These are phyloP conservation scores for Struthidea cinerea DNA, from an alignment of 2,113 vertebrate species.

Conservation along the genomic window DNA sequence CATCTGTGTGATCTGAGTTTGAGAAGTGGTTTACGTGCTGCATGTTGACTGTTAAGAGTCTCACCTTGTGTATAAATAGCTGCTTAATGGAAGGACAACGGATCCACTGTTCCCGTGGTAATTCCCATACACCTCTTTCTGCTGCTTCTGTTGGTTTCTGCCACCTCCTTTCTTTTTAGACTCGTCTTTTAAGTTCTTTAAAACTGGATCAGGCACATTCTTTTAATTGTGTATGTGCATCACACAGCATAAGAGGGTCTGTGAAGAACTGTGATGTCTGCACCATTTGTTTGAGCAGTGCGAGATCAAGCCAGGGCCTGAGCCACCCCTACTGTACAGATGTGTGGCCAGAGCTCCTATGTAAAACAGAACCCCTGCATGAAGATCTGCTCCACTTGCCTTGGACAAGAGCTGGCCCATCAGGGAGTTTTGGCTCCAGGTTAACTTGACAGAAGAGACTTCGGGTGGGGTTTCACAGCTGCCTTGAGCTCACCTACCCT, in stretches of 20 bases:
- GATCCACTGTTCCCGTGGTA: rapidly evolving
- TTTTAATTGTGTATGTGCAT: not conserved
- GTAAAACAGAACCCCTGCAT: not conserved
- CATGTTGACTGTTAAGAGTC: not conserved
- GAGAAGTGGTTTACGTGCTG: not conserved
- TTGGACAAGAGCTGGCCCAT: not conserved
- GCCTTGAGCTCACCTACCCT: not conserved
- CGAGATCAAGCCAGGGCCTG: not conserved
- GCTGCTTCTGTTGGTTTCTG: not conserved
- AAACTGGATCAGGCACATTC: not conserved
- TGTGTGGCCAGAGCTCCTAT: rapidly evolving
- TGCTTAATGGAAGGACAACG: not conserved
- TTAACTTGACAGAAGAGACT: not conserved
- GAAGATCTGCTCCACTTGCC: not conserved
- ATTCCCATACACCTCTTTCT: not conserved
- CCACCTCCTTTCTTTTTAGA: not conserved
- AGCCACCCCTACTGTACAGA: not conserved
- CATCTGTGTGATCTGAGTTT: not conserved
- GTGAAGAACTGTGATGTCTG: not conserved
- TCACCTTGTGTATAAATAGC: not conserved
- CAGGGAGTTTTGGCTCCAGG: not conserved
- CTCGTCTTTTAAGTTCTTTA: not conserved
- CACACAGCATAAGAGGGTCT: not conserved
- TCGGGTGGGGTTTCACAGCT: not conserved
- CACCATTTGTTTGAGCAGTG: not conserved